A percentile compares a stretch with the other conserved stretches of the same genome.
phyloP scores from a whole-genome alignment of 2,113 vertebrate genomes.

The Phodopus roborovskii region DNA sequence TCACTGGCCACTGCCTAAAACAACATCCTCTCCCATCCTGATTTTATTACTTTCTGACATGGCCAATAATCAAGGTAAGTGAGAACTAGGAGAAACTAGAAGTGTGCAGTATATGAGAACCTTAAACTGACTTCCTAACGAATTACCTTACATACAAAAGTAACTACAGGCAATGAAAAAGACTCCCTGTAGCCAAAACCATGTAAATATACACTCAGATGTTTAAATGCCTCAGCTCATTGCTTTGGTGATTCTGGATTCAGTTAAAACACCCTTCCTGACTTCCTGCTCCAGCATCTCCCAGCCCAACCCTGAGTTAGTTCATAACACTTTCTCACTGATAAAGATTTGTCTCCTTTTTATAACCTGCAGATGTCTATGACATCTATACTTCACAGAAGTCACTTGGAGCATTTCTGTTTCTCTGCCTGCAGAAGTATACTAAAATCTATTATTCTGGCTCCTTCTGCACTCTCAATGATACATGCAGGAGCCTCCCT shows the following conservation, averaged over 20 bases:
- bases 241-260: slow-evolving; percentile 4
- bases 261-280: slow-evolving; percentile 9
- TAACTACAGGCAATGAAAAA: neutral
- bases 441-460: neutral
- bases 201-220: neutral
- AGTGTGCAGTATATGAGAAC: neutral
- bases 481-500: neutral
- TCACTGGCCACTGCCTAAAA: neutral
- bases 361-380: neutral
- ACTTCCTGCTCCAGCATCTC: neutral
- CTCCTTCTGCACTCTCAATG: neutral
- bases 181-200: neutral
- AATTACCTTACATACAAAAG: neutral
- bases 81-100: neutral
- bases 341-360: neutral
- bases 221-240: neutral
- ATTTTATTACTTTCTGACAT: neutral
- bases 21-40: neutral
- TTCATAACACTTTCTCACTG: slow-evolving; percentile 1
- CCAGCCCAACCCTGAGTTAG: neutral
- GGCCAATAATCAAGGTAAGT: neutral
- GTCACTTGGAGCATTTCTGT: neutral
- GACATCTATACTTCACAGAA: neutral
- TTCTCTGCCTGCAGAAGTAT: slow-evolving; percentile 17
- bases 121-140: neutral